Conservation (phyloP, 2,888 invertebrate genomes). For the Pardosa pseudoannulata region DNA sequence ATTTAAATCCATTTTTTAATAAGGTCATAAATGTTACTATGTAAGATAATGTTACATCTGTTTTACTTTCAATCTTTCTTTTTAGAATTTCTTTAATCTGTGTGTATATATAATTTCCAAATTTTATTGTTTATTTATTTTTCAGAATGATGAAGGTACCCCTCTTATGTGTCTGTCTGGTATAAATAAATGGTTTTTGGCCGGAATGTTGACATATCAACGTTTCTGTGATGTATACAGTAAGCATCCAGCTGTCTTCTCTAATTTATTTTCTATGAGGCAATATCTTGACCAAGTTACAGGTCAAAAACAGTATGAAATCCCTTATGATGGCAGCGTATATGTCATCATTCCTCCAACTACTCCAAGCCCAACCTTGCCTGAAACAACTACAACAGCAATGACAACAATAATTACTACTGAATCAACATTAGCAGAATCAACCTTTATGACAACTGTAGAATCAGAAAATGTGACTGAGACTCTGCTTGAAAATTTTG, state of each 20-base stretch:
- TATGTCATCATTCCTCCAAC: constrained; percentile 62
- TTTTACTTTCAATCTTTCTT: too few species aligned
- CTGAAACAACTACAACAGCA: constrained; percentile 51
- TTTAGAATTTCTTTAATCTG: too few species aligned
- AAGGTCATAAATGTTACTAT: too few species aligned
- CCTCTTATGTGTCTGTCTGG: constrained; percentile 81
- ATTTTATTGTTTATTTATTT: too few species aligned
- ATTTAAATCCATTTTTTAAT: too few species aligned
- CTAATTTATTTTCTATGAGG: constrained; percentile 72
- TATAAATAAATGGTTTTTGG: constrained; percentile 73
- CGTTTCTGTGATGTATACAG: constrained; percentile 71
- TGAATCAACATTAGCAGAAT: constrained; percentile 3
- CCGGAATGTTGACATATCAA: constrained; percentile 73
- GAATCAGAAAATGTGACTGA: constrained; percentile 17
- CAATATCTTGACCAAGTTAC: constrained; percentile 72
- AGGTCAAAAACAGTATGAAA: constrained; percentile 67
- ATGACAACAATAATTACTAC: not conserved
- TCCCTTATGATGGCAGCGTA: constrained; percentile 48
- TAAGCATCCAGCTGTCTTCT: constrained; percentile 74
- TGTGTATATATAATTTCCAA: too few species aligned
- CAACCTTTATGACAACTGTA: not conserved
- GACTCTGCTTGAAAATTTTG: not conserved
- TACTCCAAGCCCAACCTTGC: constrained; percentile 56
- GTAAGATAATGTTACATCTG: too few species aligned
- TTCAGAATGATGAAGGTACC: constrained; percentile 83